Evolutionary conservation across 2,797 vertebrate genomes (phyloP).

Genomic region (Distichodus sexfasciatus): DNA sequence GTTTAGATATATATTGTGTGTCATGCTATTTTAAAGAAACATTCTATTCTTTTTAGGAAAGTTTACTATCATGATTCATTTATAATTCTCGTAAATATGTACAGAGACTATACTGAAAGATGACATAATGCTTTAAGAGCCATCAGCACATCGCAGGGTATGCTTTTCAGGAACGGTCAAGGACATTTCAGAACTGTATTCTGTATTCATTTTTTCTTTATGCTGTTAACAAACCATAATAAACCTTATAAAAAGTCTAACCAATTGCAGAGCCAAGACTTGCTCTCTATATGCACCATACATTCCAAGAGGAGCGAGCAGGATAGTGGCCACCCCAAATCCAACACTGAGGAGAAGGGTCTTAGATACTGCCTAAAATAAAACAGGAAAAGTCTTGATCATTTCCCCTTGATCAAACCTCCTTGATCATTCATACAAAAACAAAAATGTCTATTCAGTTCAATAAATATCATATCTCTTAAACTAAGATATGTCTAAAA

Average conservation of each 20-base stretch:
- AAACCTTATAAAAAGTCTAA: not conserved
- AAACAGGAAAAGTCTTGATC: not conserved
- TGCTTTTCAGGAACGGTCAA: too few species aligned
- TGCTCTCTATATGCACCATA: conserved; percentile 34
- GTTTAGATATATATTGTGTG: too few species aligned
- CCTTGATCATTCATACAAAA: not conserved
- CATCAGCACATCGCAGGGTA: too few species aligned
- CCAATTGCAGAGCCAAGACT: conserved; percentile 29
- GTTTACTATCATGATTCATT: too few species aligned
- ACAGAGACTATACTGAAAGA: too few species aligned
- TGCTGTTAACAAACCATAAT: not conserved
- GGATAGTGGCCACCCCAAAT: conserved; percentile 31
- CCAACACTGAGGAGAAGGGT: conserved; percentile 23
- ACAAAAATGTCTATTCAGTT: not conserved
- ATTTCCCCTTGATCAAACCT: not conserved
- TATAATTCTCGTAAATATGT: too few species aligned
- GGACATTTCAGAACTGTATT: not conserved
- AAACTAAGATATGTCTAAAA: too few species aligned
- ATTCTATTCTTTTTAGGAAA: too few species aligned
- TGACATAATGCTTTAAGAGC: too few species aligned
- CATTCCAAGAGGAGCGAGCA: conserved; percentile 33
- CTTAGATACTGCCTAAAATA: conserved; percentile 13
- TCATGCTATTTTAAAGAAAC: too few species aligned
- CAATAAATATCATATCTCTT: too few species aligned
- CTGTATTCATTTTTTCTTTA: not conserved